Evolutionary conservation across 2,888 invertebrate species (phyloP).

Genomic region (Metellina segmentata): DNA sequence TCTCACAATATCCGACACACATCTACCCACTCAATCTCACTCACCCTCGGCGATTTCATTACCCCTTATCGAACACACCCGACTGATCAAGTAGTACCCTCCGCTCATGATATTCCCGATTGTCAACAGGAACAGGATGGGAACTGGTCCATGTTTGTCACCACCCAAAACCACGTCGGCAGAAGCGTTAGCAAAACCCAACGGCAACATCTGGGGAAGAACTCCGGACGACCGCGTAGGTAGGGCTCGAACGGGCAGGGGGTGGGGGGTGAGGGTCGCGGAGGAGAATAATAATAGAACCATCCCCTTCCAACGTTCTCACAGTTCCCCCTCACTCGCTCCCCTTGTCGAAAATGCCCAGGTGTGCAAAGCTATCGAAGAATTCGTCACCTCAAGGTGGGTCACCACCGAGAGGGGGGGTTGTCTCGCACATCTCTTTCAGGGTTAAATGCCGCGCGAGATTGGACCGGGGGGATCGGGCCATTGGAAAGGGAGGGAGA

Average conservation of each 20-base stretch:
- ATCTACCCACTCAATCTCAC: background rate
- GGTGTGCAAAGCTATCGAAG: conserved; percentile 68
- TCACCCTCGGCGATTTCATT: background rate
- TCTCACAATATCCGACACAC: too few species aligned
- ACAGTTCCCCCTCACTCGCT: conserved; percentile 20
- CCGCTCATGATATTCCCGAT: background rate
- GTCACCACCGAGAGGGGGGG: conserved; percentile 27
- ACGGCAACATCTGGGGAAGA: conserved; percentile 54
- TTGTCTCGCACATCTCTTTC: background rate
- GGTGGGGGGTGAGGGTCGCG: conserved; percentile 3
- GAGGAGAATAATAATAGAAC: conserved; percentile 58
- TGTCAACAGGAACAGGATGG: conserved; percentile 4
- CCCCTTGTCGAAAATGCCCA: conserved; percentile 44
- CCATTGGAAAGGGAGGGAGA: conserved; percentile 7
- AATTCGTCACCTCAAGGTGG: conserved; percentile 70
- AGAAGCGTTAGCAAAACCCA: background rate
- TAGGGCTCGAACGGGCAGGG: conserved; percentile 15
- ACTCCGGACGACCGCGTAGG: background rate
- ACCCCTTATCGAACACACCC: background rate
- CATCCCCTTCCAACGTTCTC: conserved; percentile 53
- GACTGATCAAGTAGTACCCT: background rate
- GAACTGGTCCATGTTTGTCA: conserved; percentile 33
- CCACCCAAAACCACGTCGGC: conserved; percentile 12
- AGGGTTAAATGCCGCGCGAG: conserved; percentile 15
- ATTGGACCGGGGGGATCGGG: conserved; percentile 1